These are phyloP conservation scores for Oreortyx pictus DNA, from an alignment of 2,797 vertebrate species.

Conservation along the genomic window DNA sequence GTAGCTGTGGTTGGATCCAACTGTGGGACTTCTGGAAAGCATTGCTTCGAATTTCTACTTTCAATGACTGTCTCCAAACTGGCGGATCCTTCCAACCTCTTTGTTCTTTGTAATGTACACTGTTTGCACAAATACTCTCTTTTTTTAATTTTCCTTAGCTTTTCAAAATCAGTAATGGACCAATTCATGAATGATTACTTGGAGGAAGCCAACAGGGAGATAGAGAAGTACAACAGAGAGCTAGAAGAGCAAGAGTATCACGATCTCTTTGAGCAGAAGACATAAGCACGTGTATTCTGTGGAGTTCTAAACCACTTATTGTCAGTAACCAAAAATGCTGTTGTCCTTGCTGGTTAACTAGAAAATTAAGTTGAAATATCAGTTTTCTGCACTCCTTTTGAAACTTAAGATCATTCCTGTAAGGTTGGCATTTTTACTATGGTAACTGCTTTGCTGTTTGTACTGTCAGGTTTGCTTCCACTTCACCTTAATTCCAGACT, in stretches of 20 bases:
- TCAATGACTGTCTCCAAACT: neutral
- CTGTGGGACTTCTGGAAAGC: neutral
- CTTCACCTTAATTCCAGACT: constrained; percentile 70
- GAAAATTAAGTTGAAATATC: constrained; percentile 39
- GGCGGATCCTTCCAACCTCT: neutral
- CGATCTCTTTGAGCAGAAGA: constrained; percentile 91
- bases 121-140: neutral
- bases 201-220: constrained; percentile 90
- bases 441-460: constrained; percentile 60
- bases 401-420: constrained; percentile 31
- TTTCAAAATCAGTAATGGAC: constrained; percentile 88
- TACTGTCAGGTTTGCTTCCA: constrained; percentile 70
- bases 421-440: constrained; percentile 59
- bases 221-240: constrained; percentile 91
- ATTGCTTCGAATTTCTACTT: neutral
- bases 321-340: constrained; percentile 47
- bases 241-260: constrained; percentile 89
- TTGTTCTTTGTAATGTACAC: neutral
- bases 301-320: neutral
- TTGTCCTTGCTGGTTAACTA: constrained; percentile 51
- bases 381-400: constrained; percentile 49
- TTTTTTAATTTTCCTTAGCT: constrained; percentile 79
- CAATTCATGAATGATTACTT: constrained; percentile 93
- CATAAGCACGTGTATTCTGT: constrained; percentile 19
- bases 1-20: neutral